These are phyloP conservation scores for Drosophila pseudotakahashii DNA, from an alignment of 2,888 invertebrate species.

Conservation along the genomic window DNA sequence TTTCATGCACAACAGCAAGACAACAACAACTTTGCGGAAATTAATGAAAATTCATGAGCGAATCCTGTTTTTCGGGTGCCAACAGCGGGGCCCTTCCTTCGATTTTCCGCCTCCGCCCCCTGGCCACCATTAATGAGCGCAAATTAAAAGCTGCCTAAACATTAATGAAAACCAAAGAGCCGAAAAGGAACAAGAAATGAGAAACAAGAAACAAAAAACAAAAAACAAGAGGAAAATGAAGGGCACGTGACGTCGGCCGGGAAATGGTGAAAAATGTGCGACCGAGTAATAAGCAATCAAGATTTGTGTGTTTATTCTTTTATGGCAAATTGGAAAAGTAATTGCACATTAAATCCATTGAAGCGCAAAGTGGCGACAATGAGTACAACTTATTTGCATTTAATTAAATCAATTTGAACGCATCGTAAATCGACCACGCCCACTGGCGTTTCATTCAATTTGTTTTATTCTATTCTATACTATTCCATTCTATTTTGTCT, in stretches of 20 bases:
- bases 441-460: conserved; percentile 28
- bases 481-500: conserved; percentile 30
- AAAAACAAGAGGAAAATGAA: not conserved
- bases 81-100: conserved; percentile 14
- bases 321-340: conserved; percentile 64
- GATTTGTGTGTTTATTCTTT: conserved; percentile 59
- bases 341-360: conserved; percentile 62
- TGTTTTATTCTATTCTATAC: conserved; percentile 29
- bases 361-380: conserved; percentile 24
- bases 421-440: conserved; percentile 20
- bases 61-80: conserved; percentile 44
- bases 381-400: conserved; percentile 50
- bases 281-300: conserved; percentile 68
- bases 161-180: conserved; percentile 53
- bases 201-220: no score
- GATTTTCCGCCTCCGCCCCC: conserved; percentile 3
- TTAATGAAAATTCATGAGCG: conserved; percentile 76
- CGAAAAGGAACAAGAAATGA: not conserved
- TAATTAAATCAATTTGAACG: conserved; percentile 60
- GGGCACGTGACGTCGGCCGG: conserved; percentile 5
- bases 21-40: conserved; percentile 41
- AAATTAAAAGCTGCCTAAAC: conserved; percentile 68
- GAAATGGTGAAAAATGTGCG: conserved; percentile 47
- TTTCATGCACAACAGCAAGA: conserved; percentile 52
- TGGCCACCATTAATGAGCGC: conserved; percentile 52